Conservation (phyloP, 2,113 vertebrate genomes). For the Arothron firmamentum region DNA sequence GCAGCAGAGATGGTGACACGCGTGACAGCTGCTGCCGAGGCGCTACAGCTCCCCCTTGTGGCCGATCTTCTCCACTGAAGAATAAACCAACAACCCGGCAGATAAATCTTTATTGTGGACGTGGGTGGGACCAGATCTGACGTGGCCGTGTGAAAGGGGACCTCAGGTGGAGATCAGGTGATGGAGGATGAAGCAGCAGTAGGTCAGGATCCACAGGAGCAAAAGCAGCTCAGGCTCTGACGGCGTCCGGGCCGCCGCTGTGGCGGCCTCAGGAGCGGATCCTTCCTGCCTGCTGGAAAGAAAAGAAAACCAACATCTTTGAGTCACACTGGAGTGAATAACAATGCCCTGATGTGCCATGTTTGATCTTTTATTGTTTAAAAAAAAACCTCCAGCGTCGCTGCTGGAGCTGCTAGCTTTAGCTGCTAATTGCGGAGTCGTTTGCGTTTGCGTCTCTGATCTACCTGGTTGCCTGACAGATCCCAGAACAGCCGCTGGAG, state of each 20-base stretch:
- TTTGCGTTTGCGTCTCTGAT: neutral
- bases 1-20: neutral
- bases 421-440: no score
- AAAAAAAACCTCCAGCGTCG: no score
- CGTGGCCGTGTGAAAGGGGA: conserved; percentile 10
- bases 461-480: conserved; percentile 28
- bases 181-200: conserved; percentile 82
- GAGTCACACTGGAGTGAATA: neutral
- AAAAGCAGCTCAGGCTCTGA: conserved; percentile 76
- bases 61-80: neutral
- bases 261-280: conserved; percentile 23
- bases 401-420: no score
- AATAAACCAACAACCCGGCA: neutral
- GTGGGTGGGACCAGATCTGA: neutral
- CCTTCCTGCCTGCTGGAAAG: conserved; percentile 25
- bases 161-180: conserved; percentile 67
- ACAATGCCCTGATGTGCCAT: no score
- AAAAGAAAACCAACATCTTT: conserved; percentile 17
- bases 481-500: no score
- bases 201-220: conserved; percentile 84
- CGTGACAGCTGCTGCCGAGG: conserved; percentile 1
- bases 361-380: no score
- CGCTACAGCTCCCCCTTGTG: conserved; percentile 52
- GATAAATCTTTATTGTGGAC: neutral
- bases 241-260: conserved; percentile 37